Conservation (phyloP, 2,113 vertebrate genomes). For the Corythornis madagascariensis region DNA sequence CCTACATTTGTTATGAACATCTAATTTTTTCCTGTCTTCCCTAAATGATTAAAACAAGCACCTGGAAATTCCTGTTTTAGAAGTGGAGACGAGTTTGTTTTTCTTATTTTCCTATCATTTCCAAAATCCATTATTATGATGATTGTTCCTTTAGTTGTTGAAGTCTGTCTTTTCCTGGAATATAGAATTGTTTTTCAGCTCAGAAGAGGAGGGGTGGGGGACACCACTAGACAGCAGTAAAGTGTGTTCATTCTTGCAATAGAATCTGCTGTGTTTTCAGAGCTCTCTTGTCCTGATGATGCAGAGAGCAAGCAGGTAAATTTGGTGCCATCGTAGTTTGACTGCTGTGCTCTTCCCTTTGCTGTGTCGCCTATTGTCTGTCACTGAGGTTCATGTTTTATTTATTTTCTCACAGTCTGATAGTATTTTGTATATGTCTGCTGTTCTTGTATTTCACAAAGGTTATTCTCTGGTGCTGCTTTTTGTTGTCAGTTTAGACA, state of each 20-base stretch:
- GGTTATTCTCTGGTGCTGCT: conserved; percentile 28
- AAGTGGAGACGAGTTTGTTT: background rate
- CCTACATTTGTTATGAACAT: background rate
- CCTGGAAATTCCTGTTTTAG: background rate
- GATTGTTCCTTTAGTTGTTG: background rate
- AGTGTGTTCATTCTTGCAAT: background rate
- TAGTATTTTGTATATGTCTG: conserved; percentile 35
- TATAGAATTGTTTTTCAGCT: background rate
- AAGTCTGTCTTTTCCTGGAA: background rate
- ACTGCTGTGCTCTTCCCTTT: background rate
- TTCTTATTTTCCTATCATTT: background rate
- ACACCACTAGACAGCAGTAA: background rate
- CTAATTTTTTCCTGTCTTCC: background rate
- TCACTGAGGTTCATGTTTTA: background rate
- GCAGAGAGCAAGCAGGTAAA: background rate
- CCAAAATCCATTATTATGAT: background rate
- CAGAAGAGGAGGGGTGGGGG: too few species aligned
- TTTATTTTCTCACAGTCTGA: conserved; percentile 20
- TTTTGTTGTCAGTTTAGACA: conserved; percentile 28
- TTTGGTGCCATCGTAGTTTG: background rate
- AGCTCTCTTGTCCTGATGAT: background rate
- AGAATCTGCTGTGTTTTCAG: background rate
- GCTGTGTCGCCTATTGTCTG: conserved; percentile 32
- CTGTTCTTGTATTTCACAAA: conserved; percentile 7
- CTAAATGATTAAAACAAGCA: background rate